Evolutionary conservation across 2,113 vertebrate species (phyloP).

Genomic region (Paraplagusia blochii): DNA sequence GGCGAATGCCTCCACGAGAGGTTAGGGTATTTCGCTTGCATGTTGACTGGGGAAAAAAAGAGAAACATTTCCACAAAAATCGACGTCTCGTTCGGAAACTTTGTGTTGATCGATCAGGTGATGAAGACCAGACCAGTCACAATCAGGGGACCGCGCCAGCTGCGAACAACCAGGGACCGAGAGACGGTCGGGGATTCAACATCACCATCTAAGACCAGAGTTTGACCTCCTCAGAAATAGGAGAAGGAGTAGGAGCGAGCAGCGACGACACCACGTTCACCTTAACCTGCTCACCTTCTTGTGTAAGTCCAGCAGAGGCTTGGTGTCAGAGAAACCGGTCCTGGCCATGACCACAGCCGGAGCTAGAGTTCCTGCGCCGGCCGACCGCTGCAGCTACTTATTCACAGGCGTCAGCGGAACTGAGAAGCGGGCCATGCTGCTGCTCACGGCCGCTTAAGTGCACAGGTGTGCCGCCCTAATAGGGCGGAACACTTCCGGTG

Average conservation of each 20-base stretch:
- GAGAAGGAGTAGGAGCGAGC: too few relatives aligned
- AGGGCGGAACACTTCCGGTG: conserved; percentile 19
- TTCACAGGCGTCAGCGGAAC: conserved; percentile 21
- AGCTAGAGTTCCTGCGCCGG: conserved; percentile 32
- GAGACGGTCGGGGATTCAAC: too few relatives aligned
- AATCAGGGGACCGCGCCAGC: too few relatives aligned
- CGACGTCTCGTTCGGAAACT: too few relatives aligned
- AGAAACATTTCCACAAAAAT: too few relatives aligned
- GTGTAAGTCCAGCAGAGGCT: conserved; percentile 75
- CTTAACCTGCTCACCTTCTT: conserved; percentile 63
- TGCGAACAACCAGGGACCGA: not conserved
- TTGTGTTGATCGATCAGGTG: too few relatives aligned
- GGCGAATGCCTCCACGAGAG: conserved; percentile 64
- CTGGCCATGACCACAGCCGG: conserved; percentile 70
- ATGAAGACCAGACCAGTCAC: too few relatives aligned
- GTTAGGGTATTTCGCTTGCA: conserved; percentile 62
- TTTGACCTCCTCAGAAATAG: too few relatives aligned
- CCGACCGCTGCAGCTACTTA: conserved; percentile 75
- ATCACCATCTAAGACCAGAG: not conserved
- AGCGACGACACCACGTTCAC: too few relatives aligned
- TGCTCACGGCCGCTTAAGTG: conserved; percentile 36
- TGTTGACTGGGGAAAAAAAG: conserved; percentile 37
- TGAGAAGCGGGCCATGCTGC: not conserved
- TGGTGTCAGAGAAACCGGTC: conserved; percentile 74
- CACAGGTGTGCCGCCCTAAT: conserved; percentile 47